Conservation (phyloP, 2,888 invertebrate genomes). For the Megastigmus dorsalis region DNA sequence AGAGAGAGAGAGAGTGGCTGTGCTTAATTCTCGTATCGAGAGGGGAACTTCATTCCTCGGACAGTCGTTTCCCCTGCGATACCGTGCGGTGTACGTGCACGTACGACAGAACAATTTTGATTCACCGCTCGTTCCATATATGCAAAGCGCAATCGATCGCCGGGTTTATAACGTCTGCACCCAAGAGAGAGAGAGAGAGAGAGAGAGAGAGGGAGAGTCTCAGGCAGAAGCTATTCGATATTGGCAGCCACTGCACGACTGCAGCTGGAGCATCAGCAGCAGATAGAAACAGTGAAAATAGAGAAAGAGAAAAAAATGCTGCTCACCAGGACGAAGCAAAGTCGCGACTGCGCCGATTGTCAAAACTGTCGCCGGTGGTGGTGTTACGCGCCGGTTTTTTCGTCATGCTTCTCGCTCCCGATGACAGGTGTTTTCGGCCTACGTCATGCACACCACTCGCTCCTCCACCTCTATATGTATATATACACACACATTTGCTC, state of each 20-base stretch:
- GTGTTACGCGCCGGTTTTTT: background rate
- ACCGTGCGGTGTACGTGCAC: too few species aligned
- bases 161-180: too few species aligned
- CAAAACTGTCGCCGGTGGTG: background rate
- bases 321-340: background rate
- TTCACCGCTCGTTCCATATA: background rate
- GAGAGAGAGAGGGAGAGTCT: background rate
- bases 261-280: background rate
- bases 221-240: background rate
- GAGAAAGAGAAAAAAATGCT: too few species aligned
- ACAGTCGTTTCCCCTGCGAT: too few species aligned
- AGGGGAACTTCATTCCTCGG: too few species aligned
- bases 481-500: too few species aligned
- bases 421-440: background rate
- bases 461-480: too few species aligned
- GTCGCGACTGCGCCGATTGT: background rate
- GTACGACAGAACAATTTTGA: too few species aligned
- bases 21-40: too few species aligned
- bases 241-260: background rate
- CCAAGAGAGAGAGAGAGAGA: background rate
- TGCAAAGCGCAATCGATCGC: conserved; percentile 16
- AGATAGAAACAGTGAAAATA: too few species aligned
- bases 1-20: too few species aligned
- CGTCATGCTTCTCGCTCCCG: background rate
- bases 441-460: background rate